phyloP scores from a whole-genome alignment of 1,140 invertebrate genomes.

The Papilio polyxenes region DNA sequence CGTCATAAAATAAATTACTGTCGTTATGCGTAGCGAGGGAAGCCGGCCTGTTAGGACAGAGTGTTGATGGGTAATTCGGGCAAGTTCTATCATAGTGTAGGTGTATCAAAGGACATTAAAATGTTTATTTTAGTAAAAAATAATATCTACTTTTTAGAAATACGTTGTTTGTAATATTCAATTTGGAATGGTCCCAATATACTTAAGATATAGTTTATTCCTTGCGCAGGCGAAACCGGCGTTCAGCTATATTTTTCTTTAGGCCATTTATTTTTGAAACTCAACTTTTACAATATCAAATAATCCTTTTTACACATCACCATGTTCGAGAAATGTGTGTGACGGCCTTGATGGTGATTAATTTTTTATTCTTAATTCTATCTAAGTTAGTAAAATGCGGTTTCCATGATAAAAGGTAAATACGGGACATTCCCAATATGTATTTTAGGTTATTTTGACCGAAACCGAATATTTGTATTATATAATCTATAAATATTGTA shows the following conservation, averaged over 20 bases:
- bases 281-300: neutral
- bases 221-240: no score
- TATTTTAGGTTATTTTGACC: neutral
- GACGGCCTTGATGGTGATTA: slow-evolving; percentile 20
- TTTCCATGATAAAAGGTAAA: neutral
- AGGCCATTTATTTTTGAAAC: neutral
- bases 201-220: no score
- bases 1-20: slow-evolving; percentile 38
- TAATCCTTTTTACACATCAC: neutral
- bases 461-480: neutral
- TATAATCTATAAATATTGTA: neutral
- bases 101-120: slow-evolving; percentile 2
- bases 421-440: slow-evolving; percentile 5
- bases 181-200: no score
- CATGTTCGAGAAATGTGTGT: neutral
- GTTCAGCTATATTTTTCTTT: no score
- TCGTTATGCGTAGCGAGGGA: slow-evolving; percentile 26
- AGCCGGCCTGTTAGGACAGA: slow-evolving; percentile 11
- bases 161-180: no score
- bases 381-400: neutral
- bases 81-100: neutral
- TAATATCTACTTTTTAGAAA: no score
- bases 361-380: neutral
- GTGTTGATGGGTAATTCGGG: slow-evolving; percentile 23
- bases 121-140: neutral